Evolutionary conservation across 1,140 invertebrate genomes (phyloP), one percentile per base, ranked within the genome.

Genomic region (Drosophila quadrilineata): DNA sequence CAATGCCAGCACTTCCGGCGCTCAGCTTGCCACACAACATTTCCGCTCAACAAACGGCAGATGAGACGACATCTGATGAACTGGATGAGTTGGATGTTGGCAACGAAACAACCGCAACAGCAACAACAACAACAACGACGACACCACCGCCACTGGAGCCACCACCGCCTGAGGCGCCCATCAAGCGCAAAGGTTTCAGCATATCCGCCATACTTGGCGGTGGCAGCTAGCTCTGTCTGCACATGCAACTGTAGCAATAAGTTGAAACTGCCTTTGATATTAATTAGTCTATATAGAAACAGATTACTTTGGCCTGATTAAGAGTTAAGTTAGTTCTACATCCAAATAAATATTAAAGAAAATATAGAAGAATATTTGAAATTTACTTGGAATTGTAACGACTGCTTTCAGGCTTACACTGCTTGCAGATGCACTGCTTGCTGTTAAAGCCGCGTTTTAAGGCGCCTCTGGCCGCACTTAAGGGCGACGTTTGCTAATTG

Each of bases 191-290:
- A 57, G 76, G 85, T 6, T 89, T 89, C 35, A 89, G 79, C 33
- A 89, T 89, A 48, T 89, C 87, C 6, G 87, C 87, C 41, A 89
- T 89, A 12, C 66, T 89, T 26, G 87, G 85, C 9, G 84, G 84
- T 14, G 62, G 71, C 33, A 87, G 75, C 29, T 88, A 88, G 49
- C 38, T n/a, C n/a, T n/a, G n/a, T n/a, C n/a, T n/a, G 17, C 17
- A 6, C 3, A 29, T 2, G 8, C 6, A n/a, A 6, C 19, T 26
- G 26, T 22, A 48, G 12, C 43, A 26, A 6, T 10, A 22, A 43
- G 2, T 16, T 16, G 6, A 3, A 26, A 35, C 46, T 62, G 19
- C 40, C 24, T 22, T 57, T 50, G 57, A 56, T 67, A 54, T 54
- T 54, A 58, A 17, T 36, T 26, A 24, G 1, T 38, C 56, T 66